Conservation (phyloP, 2,888 invertebrate species). For the Cecidostiba fungosa region DNA sequence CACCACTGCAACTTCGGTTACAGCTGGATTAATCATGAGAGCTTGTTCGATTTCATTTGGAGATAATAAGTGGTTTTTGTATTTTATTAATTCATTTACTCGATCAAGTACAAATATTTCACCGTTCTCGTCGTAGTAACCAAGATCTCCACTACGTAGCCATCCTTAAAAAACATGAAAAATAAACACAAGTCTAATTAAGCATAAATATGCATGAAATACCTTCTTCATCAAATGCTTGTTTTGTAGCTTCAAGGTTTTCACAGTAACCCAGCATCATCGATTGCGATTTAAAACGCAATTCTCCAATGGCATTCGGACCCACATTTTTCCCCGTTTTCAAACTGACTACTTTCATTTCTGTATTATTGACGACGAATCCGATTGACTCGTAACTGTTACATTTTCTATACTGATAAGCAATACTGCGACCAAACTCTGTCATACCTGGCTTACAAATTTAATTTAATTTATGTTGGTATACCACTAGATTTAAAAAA, state of each 20-base stretch:
- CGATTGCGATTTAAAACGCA: slow-evolving; percentile 59
- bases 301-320: slow-evolving; percentile 62
- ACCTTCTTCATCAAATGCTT: slow-evolving; percentile 65
- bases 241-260: slow-evolving; percentile 63
- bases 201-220: not conserved
- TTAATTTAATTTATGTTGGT: not conserved
- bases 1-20: slow-evolving; percentile 72
- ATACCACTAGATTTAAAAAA: not conserved
- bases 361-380: not conserved
- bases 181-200: not conserved
- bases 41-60: slow-evolving; percentile 72
- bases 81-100: slow-evolving; percentile 74
- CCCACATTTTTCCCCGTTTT: slow-evolving; percentile 48
- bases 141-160: slow-evolving; percentile 76
- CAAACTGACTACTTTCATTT: slow-evolving; percentile 62
- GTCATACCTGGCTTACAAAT: not conserved
- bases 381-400: slow-evolving; percentile 18
- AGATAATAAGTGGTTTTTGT: slow-evolving; percentile 71
- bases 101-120: slow-evolving; percentile 73
- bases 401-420: not conserved
- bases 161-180: slow-evolving; percentile 67
- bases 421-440: not conserved
- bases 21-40: slow-evolving; percentile 69
- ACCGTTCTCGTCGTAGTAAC: slow-evolving; percentile 72
- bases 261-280: slow-evolving; percentile 64